These are phyloP conservation scores for Coenonympha arcania DNA, from an alignment of 2,888 invertebrate species.

Conservation along the genomic window DNA sequence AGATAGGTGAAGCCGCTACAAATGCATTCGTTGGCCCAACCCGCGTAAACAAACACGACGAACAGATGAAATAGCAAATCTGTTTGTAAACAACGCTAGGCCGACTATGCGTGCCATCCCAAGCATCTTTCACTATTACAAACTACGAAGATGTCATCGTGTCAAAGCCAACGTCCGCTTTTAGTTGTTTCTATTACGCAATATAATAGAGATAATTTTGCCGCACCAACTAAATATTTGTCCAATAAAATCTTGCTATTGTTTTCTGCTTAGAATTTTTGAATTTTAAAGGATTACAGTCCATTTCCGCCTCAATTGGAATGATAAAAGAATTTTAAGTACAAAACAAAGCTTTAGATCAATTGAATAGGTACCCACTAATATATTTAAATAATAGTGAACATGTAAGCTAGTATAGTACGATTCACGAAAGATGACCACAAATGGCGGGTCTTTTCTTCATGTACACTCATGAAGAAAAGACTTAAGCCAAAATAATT, in stretches of 20 bases:
- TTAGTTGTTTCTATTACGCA: conserved; percentile 2
- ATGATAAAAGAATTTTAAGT: not conserved
- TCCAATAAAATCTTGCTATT: too few species aligned
- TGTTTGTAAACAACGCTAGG: conserved; percentile 63
- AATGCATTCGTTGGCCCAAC: conserved; percentile 23
- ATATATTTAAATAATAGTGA: too few species aligned
- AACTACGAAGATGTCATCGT: conserved; percentile 50
- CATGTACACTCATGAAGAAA: too few species aligned
- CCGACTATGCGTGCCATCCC: conserved; percentile 40
- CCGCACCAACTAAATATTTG: not conserved
- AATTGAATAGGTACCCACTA: too few species aligned
- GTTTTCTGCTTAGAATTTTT: too few species aligned
- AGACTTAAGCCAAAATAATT: too few species aligned
- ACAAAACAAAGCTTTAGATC: not conserved
- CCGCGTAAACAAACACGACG: conserved; percentile 28
- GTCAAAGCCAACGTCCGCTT: conserved; percentile 43
- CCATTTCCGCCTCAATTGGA: too few species aligned
- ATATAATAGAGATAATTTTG: not conserved
- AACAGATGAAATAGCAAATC: conserved; percentile 29
- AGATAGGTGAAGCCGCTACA: conserved; percentile 16
- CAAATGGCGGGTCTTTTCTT: too few species aligned
- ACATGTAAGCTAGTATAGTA: too few species aligned
- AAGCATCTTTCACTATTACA: conserved; percentile 36
- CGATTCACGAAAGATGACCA: too few species aligned
- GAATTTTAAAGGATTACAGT: too few species aligned